phyloP scores from a whole-genome alignment of 2,888 invertebrate genomes.

The Dysmachus trigonus region DNA sequence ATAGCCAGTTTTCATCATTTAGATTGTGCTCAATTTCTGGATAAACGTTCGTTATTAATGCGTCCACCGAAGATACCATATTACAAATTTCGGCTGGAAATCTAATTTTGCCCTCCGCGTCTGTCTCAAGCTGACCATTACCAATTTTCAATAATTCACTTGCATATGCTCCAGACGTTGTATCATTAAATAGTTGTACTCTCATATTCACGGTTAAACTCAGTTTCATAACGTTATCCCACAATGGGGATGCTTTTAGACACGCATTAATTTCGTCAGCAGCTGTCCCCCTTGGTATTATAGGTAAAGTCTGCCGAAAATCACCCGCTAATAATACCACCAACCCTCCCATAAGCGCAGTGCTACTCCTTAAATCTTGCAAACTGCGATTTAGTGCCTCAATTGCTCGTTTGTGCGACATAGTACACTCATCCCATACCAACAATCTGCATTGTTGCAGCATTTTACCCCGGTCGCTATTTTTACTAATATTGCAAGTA shows the following conservation, averaged over 20 bases:
- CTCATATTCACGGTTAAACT: slow-evolving; percentile 44
- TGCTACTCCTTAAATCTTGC: slow-evolving; percentile 51
- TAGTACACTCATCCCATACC: slow-evolving; percentile 54
- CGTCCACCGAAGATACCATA: not conserved
- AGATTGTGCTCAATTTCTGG: not conserved
- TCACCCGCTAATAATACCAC: slow-evolving; percentile 11
- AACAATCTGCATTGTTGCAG: slow-evolving; percentile 54
- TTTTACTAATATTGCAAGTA: no score
- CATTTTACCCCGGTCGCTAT: slow-evolving; percentile 34
- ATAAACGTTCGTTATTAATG: not conserved
- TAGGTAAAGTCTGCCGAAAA: slow-evolving; percentile 45
- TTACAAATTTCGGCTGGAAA: not conserved
- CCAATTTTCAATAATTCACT: no score
- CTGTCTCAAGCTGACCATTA: no score
- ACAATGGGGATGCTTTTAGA: slow-evolving; percentile 13
- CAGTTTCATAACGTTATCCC: not conserved
- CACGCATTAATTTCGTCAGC: slow-evolving; percentile 39
- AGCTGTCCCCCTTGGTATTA: slow-evolving; percentile 32
- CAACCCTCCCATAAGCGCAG: slow-evolving; percentile 35
- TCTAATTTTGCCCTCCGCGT: no score
- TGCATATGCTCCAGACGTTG: not conserved
- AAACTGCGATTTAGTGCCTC: slow-evolving; percentile 54
- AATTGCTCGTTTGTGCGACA: slow-evolving; percentile 54
- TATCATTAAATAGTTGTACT: slow-evolving; percentile 47
- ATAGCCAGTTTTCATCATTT: slow-evolving; percentile 7